Base-by-base conservation (phyloP, 2,888 invertebrate species). In the Pheosia gnoma region DNA sequence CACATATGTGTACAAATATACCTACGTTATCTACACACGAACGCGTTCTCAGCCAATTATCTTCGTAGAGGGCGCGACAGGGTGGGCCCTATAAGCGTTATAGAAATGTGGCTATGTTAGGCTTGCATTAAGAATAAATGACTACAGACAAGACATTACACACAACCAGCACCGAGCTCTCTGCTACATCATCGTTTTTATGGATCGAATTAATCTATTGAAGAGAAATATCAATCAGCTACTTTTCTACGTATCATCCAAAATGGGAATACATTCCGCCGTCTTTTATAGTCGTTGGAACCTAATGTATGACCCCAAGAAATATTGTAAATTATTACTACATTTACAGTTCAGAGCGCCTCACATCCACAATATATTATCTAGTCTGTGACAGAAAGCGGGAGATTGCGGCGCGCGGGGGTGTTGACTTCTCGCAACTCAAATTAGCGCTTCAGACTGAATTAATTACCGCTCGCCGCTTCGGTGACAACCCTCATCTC, bases 361-460 rank as follows among this genome's bases (percentile, higher is more conserved):
- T 38, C 59, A 37, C 68, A 66, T 78, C 79, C 77, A 62, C 65
- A 47, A n/a, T 9, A 36, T 62, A 43, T 52, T 61, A 61, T 68
- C 66, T 82, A 73, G 70, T 83, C 81, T 78, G 70, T 72, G 72
- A 51, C 56, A 52, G 38, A 63, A 47, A 57, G 60, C 54, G 63
- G 58, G 53, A 56, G 59, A 64, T 61, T 37, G 68, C 62, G 57
- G 52, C 58, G 62, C 58, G 65, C 59, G 68, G 58, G 63, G 71
- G 70, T 75, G 77, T 74, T 80, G 83, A 85, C 85, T 85, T 82
- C 80, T 80, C 81, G 76, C 82, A 79, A 77, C 83, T 83, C 83
- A 81, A 89, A 90, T 90, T 88, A 90, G 89, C 88, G 84, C 87
- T 86, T 82, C 85, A 88, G 90, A 89, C 88, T 80, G 88, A 86